Percentiles rank a stretch among this genome's conserved stretches.
Evolutionary conservation across 2,797 vertebrate genomes (phyloP).

Genomic region (Antrozous pallidus): DNA sequence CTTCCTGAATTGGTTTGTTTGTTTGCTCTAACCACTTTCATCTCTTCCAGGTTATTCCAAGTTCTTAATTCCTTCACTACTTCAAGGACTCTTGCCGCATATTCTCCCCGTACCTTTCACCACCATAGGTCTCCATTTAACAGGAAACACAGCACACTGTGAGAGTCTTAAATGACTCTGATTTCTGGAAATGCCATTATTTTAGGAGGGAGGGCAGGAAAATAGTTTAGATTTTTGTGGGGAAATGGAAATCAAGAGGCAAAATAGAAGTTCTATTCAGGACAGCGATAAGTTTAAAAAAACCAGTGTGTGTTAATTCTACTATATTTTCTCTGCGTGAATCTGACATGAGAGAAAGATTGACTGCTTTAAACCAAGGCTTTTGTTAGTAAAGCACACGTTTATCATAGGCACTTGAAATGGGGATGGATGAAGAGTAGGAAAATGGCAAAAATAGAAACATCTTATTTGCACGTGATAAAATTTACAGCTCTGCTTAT

Average conservation of each 20-base stretch:
- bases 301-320: neutral
- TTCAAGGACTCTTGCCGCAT: neutral
- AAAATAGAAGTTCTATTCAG: conserved; percentile 32
- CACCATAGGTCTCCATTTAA: neutral
- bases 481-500: neutral
- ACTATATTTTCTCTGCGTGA: neutral
- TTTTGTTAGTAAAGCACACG: neutral
- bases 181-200: conserved; percentile 73
- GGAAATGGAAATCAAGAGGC: conserved; percentile 37
- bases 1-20: neutral
- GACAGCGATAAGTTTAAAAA: neutral
- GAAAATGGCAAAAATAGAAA: neutral
- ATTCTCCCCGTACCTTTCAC: neutral
- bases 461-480: neutral
- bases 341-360: neutral
- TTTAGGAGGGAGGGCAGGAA: conserved; percentile 42
- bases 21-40: neutral
- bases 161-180: conserved; percentile 38
- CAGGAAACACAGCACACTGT: conserved; percentile 45
- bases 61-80: neutral
- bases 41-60: neutral
- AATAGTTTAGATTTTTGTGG: conserved; percentile 58
- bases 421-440: neutral
- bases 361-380: neutral
- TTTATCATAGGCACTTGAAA: neutral